Conservation (phyloP, 2,797 vertebrate species). For the Tapirus indicus region DNA sequence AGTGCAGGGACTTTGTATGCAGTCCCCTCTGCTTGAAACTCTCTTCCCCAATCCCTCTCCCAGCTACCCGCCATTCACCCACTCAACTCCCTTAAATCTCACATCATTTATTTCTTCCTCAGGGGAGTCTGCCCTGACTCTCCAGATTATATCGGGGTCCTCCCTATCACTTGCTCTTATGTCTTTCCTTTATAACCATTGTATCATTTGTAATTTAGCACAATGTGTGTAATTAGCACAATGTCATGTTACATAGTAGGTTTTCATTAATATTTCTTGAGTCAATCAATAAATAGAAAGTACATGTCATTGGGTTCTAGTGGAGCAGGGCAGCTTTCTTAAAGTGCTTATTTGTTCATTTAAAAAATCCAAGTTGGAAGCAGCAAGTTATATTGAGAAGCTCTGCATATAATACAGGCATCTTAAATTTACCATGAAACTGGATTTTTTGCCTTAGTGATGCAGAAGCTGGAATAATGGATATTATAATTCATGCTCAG, state of each 20-base stretch:
- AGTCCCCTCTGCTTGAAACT: not conserved
- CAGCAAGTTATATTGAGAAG: not conserved
- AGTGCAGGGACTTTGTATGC: not conserved
- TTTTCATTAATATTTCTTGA: not conserved
- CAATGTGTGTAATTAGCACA: no score
- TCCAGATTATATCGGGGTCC: not conserved
- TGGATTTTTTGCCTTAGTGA: not conserved
- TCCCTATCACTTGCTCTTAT: not conserved
- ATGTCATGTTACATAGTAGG: not conserved
- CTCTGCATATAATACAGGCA: not conserved
- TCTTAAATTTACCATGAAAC: constrained; percentile 59
- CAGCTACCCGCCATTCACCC: no score
- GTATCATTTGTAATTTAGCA: not conserved
- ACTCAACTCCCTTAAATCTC: not conserved
- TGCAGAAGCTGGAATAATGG: constrained; percentile 44
- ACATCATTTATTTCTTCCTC: not conserved
- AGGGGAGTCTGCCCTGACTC: not conserved
- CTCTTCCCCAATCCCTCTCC: not conserved
- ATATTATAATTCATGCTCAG: constrained; percentile 20
- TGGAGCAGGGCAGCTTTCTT: not conserved
- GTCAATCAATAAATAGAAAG: not conserved
- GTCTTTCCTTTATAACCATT: not conserved
- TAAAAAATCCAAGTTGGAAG: not conserved
- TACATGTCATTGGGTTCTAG: not conserved
- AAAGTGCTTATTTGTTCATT: not conserved